Conservation (phyloP, 2,113 vertebrate species). For the Murina feae region DNA sequence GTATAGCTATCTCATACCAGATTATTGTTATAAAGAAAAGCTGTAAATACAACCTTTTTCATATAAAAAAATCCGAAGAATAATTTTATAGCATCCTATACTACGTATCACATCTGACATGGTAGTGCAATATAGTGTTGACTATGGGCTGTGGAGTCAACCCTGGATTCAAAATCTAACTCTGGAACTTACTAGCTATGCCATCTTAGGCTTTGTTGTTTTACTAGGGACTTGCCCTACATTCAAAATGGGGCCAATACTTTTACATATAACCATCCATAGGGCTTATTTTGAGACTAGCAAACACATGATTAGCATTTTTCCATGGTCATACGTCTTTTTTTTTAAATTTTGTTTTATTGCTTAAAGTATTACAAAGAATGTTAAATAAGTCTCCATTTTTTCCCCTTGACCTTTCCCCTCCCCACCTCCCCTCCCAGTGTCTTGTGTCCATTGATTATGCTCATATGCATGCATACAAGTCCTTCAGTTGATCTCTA, state of each 20-base stretch:
- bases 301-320: background rate
- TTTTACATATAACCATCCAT: background rate
- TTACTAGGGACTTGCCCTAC: background rate
- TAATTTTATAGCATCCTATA: background rate
- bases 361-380: no score
- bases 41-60: background rate
- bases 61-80: background rate
- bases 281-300: background rate
- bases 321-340: background rate
- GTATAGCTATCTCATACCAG: background rate
- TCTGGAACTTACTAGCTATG: background rate
- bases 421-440: no score
- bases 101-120: background rate
- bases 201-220: background rate
- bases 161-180: background rate
- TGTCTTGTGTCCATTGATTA: no score
- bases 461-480: no score
- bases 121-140: background rate
- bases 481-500: no score
- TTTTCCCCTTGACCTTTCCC: no score
- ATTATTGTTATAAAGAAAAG: background rate
- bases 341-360: no score
- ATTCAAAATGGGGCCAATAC: background rate
- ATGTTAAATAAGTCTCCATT: no score
- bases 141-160: background rate